Conservation (phyloP, 2,797 vertebrate species). For the Cyclura pinguis region DNA sequence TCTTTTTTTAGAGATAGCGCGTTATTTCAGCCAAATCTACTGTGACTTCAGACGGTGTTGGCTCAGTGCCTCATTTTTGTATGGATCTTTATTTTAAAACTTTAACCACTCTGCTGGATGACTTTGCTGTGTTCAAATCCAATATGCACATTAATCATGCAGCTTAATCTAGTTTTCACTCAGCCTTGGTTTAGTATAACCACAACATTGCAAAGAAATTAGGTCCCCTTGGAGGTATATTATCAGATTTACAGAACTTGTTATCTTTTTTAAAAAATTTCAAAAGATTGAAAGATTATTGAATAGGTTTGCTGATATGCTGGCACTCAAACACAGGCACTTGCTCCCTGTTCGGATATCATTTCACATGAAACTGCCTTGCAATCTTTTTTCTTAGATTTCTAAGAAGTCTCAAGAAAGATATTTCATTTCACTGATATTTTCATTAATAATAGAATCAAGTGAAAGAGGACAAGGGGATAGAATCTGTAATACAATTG, state of each 20-base stretch:
- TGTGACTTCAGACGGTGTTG: conserved; percentile 15
- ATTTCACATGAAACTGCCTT: background rate
- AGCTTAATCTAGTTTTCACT: conserved; percentile 64
- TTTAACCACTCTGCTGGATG: conserved; percentile 43
- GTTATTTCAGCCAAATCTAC: conserved; percentile 31
- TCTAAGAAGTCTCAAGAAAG: conserved; percentile 10
- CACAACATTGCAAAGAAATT: conserved; percentile 54
- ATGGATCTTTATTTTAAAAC: conserved; percentile 32
- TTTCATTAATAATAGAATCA: conserved; percentile 28
- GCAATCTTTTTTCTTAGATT: conserved; percentile 18
- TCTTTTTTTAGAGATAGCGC: background rate
- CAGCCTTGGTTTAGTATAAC: conserved; percentile 66
- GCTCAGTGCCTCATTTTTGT: conserved; percentile 44
- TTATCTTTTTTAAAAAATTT: conserved; percentile 18
- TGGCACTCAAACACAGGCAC: background rate
- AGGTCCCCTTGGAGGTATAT: conserved; percentile 46
- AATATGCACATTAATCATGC: conserved; percentile 63
- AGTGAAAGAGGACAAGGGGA: background rate
- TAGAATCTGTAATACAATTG: background rate
- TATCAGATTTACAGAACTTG: conserved; percentile 66
- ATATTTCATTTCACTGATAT: background rate
- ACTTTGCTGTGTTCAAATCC: conserved; percentile 38
- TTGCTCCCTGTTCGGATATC: conserved; percentile 8
- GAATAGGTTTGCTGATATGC: background rate
- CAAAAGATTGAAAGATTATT: conserved; percentile 50